Conservation (phyloP, 1,140 invertebrate genomes). For the Nymphalis io region DNA sequence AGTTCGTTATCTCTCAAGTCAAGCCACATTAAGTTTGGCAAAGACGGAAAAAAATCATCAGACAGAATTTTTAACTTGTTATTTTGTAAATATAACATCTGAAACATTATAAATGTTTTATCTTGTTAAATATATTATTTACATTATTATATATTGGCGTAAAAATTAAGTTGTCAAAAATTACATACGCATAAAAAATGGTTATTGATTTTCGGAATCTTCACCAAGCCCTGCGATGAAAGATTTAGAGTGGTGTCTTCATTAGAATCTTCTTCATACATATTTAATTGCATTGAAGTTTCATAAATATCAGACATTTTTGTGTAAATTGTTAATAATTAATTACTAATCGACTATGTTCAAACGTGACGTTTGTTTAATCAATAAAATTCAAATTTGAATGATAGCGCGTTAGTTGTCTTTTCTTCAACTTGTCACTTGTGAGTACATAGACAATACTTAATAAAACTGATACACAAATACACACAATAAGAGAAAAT, state of each 20-base stretch:
- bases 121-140: neutral
- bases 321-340: neutral
- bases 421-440: neutral
- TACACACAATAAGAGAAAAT: too few species aligned
- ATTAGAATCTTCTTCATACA: constrained; percentile 14
- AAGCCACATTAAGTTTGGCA: constrained; percentile 80
- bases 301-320: constrained; percentile 11
- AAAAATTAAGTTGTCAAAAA: neutral
- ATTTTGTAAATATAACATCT: constrained; percentile 82
- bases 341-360: neutral
- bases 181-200: neutral
- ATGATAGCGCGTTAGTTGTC: neutral
- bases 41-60: constrained; percentile 76
- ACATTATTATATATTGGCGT: neutral
- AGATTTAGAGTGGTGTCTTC: constrained; percentile 13
- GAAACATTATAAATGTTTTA: constrained; percentile 38
- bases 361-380: constrained; percentile 32
- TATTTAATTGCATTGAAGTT: neutral
- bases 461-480: too few species aligned
- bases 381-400: constrained; percentile 40
- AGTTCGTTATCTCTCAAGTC: constrained; percentile 82
- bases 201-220: neutral
- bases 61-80: constrained; percentile 78
- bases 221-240: constrained; percentile 5
- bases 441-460: too few species aligned